Conservation (phyloP, 2,797 vertebrate genomes). For the Neopelma chrysocephalum region DNA sequence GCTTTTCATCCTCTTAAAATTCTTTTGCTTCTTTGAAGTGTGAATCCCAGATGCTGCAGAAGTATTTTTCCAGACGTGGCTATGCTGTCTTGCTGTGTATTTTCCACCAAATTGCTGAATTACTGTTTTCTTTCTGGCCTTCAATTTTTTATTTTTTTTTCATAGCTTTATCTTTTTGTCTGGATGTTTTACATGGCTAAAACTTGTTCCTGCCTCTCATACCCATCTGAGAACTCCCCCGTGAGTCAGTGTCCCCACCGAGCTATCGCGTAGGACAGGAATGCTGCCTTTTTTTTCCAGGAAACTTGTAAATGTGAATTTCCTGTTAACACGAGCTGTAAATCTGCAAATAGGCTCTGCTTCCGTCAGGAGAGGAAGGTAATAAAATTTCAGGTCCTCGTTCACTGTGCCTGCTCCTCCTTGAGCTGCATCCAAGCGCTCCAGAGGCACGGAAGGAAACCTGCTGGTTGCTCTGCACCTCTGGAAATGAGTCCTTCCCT, state of each 20-base stretch:
- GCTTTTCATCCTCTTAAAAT: conserved; percentile 34
- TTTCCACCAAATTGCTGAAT: conserved; percentile 47
- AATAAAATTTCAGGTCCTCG: background rate
- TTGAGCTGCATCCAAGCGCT: background rate
- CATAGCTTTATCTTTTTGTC: background rate
- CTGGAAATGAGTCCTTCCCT: background rate
- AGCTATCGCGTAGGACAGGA: background rate
- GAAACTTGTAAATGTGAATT: conserved; percentile 56
- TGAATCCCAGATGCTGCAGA: conserved; percentile 46
- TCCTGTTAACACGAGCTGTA: conserved; percentile 31
- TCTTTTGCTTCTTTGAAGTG: conserved; percentile 47
- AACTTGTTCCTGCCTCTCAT: background rate
- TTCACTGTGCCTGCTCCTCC: background rate
- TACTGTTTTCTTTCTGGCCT: conserved; percentile 37
- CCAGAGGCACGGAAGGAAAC: background rate
- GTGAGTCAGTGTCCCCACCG: background rate
- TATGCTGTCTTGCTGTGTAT: conserved; percentile 27
- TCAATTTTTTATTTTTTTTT: background rate
- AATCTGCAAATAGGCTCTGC: conserved; percentile 10
- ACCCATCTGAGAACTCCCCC: background rate
- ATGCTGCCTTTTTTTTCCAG: conserved; percentile 32
- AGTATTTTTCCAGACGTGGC: conserved; percentile 33
- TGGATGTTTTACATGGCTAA: conserved; percentile 5
- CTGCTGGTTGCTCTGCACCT: background rate
- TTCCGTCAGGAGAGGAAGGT: conserved; percentile 2